Percentiles rank a stretch among this genome's conserved stretches.
These are phyloP conservation scores for Nysson spinosus DNA, from an alignment of 2,888 invertebrate species.

Conservation along the genomic window DNA sequence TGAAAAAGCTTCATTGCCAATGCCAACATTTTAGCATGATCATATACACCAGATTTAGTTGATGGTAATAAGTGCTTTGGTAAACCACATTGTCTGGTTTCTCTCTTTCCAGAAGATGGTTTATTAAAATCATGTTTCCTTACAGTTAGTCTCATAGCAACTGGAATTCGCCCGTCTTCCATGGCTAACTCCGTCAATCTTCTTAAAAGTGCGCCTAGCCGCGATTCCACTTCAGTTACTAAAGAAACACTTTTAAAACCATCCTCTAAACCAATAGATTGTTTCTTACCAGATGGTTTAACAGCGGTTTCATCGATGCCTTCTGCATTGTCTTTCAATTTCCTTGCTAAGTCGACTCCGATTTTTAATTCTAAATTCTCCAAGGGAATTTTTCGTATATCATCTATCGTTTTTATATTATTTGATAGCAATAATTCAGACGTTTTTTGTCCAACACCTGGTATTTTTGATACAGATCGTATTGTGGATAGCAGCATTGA, in stretches of 20 bases:
- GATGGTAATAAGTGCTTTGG: constrained; percentile 82
- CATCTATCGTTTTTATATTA: constrained; percentile 83
- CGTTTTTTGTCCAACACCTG: constrained; percentile 87
- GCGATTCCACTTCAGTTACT: constrained; percentile 86
- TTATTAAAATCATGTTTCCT: constrained; percentile 85
- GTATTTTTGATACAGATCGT: constrained; percentile 82
- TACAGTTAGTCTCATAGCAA: constrained; percentile 86
- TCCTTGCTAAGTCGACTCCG: constrained; percentile 84
- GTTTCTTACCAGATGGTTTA: constrained; percentile 86
- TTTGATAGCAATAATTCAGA: constrained; percentile 82
- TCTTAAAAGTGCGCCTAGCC: constrained; percentile 83
- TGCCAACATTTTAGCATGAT: constrained; percentile 83
- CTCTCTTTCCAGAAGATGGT: constrained; percentile 82
- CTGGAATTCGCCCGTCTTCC: constrained; percentile 89
- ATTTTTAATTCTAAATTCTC: constrained; percentile 80
- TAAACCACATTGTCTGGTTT: constrained; percentile 83
- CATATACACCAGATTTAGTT: constrained; percentile 78
- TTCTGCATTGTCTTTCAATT: constrained; percentile 84
- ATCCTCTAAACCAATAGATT: constrained; percentile 89
- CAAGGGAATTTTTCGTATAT: constrained; percentile 83
- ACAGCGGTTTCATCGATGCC: constrained; percentile 87
- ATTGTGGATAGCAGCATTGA: constrained; percentile 83
- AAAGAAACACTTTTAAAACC: constrained; percentile 86
- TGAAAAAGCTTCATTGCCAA: constrained; percentile 87
- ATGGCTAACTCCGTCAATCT: constrained; percentile 85